Conservation (phyloP, 37 sponge, comb jelly and placozoan species). For the Hexactinellida sp. region DNA sequence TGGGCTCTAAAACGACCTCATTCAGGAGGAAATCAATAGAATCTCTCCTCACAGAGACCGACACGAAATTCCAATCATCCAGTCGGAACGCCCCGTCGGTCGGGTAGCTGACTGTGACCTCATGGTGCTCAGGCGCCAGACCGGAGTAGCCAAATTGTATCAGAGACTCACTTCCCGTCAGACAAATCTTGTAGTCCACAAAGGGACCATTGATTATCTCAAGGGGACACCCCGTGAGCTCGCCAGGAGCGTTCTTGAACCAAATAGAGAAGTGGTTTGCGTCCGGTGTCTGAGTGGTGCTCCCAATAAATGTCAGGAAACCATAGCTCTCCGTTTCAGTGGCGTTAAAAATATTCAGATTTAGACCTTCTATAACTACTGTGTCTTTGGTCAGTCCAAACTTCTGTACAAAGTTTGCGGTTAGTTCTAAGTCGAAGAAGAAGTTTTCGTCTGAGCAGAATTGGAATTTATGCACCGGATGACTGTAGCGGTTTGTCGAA, state of each 20-base stretch:
- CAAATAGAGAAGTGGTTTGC: constrained; percentile 1
- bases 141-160: background rate
- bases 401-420: background rate
- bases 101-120: background rate
- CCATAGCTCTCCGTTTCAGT: background rate
- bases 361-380: background rate
- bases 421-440: background rate
- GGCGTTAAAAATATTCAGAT: background rate
- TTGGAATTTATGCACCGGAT: background rate
- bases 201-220: background rate
- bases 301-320: background rate
- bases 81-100: background rate
- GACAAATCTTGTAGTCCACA: background rate
- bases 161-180: background rate
- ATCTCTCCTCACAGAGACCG: background rate
- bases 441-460: background rate
- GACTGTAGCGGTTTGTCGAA: background rate
- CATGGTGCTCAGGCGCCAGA: background rate
- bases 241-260: background rate
- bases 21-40: background rate
- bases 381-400: background rate
- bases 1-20: background rate
- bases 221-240: background rate
- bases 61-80: background rate
- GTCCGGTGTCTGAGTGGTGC: background rate